A percentile compares a stretch with the other conserved stretches of the same genome.
Conservation (phyloP, 2,113 vertebrate species). For the Neotragus moschatus region DNA sequence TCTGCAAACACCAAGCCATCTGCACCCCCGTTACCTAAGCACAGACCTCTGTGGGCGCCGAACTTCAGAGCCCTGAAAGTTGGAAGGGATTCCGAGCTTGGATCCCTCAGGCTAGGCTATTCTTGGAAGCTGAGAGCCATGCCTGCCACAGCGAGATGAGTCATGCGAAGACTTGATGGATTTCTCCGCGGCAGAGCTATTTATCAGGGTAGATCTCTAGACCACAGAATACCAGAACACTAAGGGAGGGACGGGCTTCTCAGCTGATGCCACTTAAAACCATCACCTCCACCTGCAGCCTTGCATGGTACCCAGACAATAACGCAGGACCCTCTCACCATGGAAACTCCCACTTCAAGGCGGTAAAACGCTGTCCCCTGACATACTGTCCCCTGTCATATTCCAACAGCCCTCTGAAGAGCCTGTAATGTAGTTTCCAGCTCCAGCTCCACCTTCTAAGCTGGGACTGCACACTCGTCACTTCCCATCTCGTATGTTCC, state of each 20-base stretch:
- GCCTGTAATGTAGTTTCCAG: not conserved
- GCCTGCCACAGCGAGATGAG: slow-evolving; percentile 68
- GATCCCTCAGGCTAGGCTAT: slow-evolving; percentile 72
- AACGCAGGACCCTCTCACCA: not conserved
- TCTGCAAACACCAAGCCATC: slow-evolving; percentile 52
- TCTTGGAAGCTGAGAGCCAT: slow-evolving; percentile 60
- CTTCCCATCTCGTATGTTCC: not conserved
- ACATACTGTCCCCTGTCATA: rapidly evolving
- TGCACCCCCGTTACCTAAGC: slow-evolving; percentile 64
- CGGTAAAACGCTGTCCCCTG: not conserved
- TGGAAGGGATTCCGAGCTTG: slow-evolving; percentile 73
- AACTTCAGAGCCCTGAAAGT: slow-evolving; percentile 68
- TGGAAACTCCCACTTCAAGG: not conserved
- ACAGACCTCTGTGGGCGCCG: slow-evolving; percentile 65
- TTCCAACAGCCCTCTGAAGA: not conserved
- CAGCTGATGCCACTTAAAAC: not conserved
- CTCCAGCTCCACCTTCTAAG: not conserved
- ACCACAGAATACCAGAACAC: not conserved
- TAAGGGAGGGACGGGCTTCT: not conserved
- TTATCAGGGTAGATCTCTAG: slow-evolving; percentile 13
- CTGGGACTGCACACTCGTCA: not conserved
- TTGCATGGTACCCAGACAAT: not conserved
- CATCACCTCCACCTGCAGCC: not conserved
- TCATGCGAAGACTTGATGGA: slow-evolving; percentile 57
- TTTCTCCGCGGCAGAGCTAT: slow-evolving; percentile 1